Evolutionary conservation across 1,140 invertebrate species (phyloP), one percentile per base, ranked within the genome.

Genomic region (Capitella teleta): DNA sequence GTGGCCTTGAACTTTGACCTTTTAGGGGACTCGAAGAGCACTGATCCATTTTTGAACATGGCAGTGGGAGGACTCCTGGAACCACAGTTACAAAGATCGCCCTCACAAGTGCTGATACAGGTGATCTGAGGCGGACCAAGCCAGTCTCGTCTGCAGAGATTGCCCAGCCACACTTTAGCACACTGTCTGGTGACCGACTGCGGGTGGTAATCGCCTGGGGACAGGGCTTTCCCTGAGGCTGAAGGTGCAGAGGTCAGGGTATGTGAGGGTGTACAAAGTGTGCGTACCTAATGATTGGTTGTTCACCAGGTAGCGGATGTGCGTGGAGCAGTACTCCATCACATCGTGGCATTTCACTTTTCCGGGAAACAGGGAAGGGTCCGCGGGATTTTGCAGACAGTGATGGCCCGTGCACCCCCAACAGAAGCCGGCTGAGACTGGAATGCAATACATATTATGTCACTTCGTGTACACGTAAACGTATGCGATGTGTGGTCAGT

Each of bases 11-110:
- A 47, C 16, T 18, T 28, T 16, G 45, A 28, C 16, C 16, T 34
- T 6, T 28, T 47, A 14, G 45, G 45, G 18, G 45, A 47, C 28
- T 47, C 28, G 45, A 36, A 36, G 16, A 16, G 2, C 45, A 47
- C 45, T 19, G 30, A 32, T 19, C 45, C 45, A 6, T 5, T 32
- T 10, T 32, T 18, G 38, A 51, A 51, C 49, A 51, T 51, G 16
- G 32, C 49, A 1, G 38, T 21, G 4, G 49, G 49, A 25, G 49
- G 49, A 30, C 49, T 51, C 19, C 49, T 23, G n/a, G 49, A 24
- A 41, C 44, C 49, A 28, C 49, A 51, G 40, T 51, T 51, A 41
- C 49, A 51, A 25, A 46, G 44, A 24, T 51, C 28, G 19, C 12
- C 23, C 19, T 51, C 38, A 26, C 49, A 51, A 6, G 40, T 51